Evolutionary conservation across 2,888 invertebrate species (phyloP).

Genomic region (Tipula helvola): DNA sequence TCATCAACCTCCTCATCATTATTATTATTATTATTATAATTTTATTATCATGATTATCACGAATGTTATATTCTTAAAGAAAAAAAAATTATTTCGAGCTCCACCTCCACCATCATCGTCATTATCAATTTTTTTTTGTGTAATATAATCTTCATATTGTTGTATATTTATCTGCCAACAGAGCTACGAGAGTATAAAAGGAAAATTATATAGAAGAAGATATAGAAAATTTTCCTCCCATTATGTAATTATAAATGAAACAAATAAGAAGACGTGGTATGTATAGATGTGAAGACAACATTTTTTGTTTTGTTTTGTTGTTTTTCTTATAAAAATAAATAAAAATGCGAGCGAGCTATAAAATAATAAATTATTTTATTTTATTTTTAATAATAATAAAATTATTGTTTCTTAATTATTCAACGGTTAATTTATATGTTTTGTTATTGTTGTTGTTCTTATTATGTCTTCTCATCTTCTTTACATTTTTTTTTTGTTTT

Average conservation of each 20-base stretch:
- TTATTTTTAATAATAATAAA: background rate
- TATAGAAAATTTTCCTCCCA: background rate
- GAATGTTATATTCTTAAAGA: background rate
- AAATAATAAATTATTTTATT: background rate
- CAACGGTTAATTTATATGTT: background rate
- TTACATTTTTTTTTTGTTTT: background rate
- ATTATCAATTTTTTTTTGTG: background rate
- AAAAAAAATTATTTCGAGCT: background rate
- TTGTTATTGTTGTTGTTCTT: background rate
- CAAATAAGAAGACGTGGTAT: background rate
- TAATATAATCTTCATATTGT: background rate
- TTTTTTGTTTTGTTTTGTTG: background rate
- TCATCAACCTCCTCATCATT: background rate
- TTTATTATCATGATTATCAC: background rate
- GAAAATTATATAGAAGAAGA: background rate
- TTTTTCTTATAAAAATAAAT: background rate
- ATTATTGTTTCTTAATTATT: slow-evolving; percentile 4
- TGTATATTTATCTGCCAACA: background rate
- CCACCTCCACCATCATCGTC: background rate
- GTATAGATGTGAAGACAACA: background rate
- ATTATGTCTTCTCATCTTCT: background rate
- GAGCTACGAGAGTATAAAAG: background rate
- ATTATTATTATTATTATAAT: background rate
- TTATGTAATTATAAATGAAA: background rate
- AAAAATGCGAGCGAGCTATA: background rate